Percentiles rank a stretch among this genome's conserved stretches.
phyloP scores from a whole-genome alignment of 2,113 vertebrate genomes.

The Castor canadensis region DNA sequence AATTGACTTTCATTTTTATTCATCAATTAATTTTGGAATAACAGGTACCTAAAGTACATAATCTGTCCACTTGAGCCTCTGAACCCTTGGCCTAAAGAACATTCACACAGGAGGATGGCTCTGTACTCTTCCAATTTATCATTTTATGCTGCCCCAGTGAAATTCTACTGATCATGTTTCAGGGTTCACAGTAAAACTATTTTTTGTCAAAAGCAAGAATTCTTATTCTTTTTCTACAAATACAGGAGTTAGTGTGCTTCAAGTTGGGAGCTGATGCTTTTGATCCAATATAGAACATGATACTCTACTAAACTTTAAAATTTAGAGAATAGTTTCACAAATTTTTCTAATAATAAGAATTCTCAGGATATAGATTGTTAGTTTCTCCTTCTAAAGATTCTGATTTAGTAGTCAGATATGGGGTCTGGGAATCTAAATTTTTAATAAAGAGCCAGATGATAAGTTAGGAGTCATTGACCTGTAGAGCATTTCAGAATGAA shows the following conservation, averaged over 20 bases:
- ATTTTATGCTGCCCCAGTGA: neutral
- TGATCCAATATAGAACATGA: neutral
- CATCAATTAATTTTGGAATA: constrained; percentile 16
- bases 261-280: neutral
- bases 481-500: neutral
- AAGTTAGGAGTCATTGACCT: neutral
- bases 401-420: neutral
- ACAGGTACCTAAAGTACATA: neutral
- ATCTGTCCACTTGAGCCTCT: neutral
- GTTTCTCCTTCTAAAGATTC: neutral
- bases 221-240: neutral
- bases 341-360: neutral
- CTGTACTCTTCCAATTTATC: neutral
- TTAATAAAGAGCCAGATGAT: neutral
- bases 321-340: neutral
- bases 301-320: neutral
- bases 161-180: neutral
- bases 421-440: neutral
- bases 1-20: neutral
- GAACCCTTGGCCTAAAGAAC: neutral
- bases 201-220: neutral
- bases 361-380: neutral
- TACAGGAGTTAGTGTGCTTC: neutral
- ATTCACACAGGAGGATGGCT: neutral
- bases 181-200: neutral